Evolutionary conservation across 2,797 vertebrate species (phyloP).

Genomic region (Capromys pilorides): DNA sequence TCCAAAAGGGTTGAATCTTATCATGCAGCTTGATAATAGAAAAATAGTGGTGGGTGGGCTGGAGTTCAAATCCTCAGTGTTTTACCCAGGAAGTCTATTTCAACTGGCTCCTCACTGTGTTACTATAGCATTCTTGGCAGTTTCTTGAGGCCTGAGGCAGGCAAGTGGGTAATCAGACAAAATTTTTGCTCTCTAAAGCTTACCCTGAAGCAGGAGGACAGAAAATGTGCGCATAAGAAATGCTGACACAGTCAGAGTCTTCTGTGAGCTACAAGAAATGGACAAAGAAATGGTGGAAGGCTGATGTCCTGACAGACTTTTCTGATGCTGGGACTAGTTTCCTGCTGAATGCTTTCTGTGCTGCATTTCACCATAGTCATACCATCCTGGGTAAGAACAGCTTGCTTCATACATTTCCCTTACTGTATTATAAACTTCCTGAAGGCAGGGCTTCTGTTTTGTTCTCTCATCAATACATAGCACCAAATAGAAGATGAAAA

Average conservation of each 20-base stretch:
- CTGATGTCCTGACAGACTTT: neutral
- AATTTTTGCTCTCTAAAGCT: neutral
- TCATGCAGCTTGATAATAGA: neutral
- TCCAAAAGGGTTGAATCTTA: too few relatives aligned
- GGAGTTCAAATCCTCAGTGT: neutral
- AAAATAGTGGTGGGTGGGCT: neutral
- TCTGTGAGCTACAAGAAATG: neutral
- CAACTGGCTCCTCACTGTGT: neutral
- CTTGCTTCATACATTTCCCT: neutral
- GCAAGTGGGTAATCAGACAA: neutral
- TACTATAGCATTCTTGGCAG: neutral
- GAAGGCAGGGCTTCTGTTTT: neutral
- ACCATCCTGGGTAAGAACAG: neutral
- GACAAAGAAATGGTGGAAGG: neutral
- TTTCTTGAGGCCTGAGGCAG: conserved; percentile 7
- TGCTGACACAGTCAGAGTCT: neutral
- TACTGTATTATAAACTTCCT: neutral
- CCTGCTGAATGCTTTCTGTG: neutral
- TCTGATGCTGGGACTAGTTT: neutral
- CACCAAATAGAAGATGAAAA: neutral
- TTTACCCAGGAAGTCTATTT: neutral
- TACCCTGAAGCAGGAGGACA: neutral
- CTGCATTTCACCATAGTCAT: neutral
- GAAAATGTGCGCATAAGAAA: neutral
- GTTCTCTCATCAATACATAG: neutral